A percentile compares a stretch with the other conserved stretches of the same genome.
These are phyloP conservation scores for Poeciliopsis turrubarensis DNA, from an alignment of 2,113 vertebrate genomes.

Conservation along the genomic window DNA sequence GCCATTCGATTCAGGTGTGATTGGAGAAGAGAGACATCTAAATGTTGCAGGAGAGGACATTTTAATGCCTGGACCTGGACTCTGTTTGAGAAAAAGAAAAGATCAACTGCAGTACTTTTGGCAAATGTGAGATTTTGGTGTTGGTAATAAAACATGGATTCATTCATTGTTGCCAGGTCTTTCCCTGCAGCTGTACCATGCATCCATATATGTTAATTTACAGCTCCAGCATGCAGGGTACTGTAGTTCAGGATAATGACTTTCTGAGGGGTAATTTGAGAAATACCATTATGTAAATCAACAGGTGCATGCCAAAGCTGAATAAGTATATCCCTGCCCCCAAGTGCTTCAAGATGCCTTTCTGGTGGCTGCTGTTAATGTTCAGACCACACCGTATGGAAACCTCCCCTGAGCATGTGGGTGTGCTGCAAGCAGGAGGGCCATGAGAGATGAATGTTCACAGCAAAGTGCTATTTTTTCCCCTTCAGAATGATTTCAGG, in stretches of 20 bases:
- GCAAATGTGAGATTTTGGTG: too few species aligned
- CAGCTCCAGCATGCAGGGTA: background rate
- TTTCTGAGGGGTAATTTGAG: constrained; percentile 73
- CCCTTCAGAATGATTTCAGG: constrained; percentile 15
- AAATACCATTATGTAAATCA: constrained; percentile 80
- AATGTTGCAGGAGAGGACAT: too few species aligned
- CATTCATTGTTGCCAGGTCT: too few species aligned
- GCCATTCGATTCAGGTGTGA: too few species aligned
- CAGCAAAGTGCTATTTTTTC: constrained; percentile 7
- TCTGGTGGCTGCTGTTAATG: constrained; percentile 53
- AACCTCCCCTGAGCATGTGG: constrained; percentile 48
- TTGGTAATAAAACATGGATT: too few species aligned
- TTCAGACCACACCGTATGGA: constrained; percentile 64
- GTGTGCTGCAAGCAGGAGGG: constrained; percentile 31
- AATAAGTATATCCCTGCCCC: constrained; percentile 64
- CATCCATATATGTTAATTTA: too few species aligned
- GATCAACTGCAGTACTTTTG: too few species aligned
- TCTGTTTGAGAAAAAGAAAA: too few species aligned
- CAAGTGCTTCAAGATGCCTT: constrained; percentile 80
- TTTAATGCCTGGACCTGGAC: too few species aligned
- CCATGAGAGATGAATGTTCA: constrained; percentile 31
- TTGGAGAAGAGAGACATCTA: too few species aligned
- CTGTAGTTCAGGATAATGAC: constrained; percentile 52
- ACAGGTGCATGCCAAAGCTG: constrained; percentile 76
- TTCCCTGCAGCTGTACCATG: too few species aligned